Evolutionary conservation across 2,797 vertebrate species (phyloP), one percentile per base, ranked within the genome.

Genomic region (Dendrocincla fuliginosa): DNA sequence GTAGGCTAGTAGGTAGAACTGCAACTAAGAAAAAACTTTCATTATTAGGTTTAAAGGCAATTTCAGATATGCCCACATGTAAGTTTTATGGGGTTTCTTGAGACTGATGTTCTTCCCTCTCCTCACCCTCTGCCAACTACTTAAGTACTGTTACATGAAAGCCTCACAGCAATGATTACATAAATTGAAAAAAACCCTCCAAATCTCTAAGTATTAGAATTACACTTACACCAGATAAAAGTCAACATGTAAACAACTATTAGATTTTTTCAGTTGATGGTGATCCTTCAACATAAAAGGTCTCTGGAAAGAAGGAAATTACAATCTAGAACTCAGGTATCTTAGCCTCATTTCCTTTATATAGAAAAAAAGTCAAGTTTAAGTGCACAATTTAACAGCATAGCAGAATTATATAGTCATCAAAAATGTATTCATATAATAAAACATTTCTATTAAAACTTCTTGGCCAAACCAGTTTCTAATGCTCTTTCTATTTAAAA

Each of bases 231-330:
- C 13, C 19, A 83, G 15, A 28, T 5, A 15, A 37, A 85, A 87
- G 12, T 47, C 52, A 70, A 70, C 16, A 33, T 11, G 8, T 5
- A 67, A 76, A 89, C 23, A 80, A 60, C 5, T 55, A 61, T 33
- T 52, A 44, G 7, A 63, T 39, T 60, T 60, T 65, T 80, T 56
- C 47, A 5, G 4, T 49, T 64, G 33, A 67, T 0, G 1, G 33
- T 18, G 17, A 73, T 59, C 44, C 32, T 92, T 80, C 59, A 71
- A 60, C 32, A 67, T 80, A 35, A 39, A 23, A 42, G 6, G 30
- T 49, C 42, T 60, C 73, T 63, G 64, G 11, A 87, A 76, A 83
- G 74, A 92, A 84, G 17, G 35, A 77, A 93, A 85, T 24, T 2
- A 67, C 13, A 76, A 71, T 25, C 20, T 69, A 55, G 17, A 95